Conservation (phyloP, 2,888 invertebrate species). For the Chymomyza amoena region DNA sequence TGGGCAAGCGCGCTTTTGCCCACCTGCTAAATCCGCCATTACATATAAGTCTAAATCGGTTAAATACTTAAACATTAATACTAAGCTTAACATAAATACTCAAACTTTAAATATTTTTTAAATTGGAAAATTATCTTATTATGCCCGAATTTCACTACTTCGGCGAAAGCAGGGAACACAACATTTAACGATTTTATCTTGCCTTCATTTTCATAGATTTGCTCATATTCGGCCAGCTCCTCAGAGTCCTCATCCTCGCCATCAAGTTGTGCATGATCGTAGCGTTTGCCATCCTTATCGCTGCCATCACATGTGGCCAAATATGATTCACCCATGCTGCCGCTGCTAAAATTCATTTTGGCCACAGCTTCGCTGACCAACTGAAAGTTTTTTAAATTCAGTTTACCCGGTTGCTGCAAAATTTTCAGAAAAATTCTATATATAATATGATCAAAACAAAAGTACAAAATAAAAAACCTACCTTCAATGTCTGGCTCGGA, state of each 20-base stretch:
- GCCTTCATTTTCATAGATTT: slow-evolving; percentile 83
- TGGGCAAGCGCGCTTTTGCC: too few species aligned
- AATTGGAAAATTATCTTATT: too few species aligned
- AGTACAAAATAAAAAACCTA: slow-evolving; percentile 46
- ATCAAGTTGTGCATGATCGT: slow-evolving; percentile 86
- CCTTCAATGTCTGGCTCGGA: slow-evolving; percentile 84
- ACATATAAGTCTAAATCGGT: too few species aligned
- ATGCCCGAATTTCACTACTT: too few species aligned
- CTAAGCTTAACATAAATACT: too few species aligned
- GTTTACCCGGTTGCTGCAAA: slow-evolving; percentile 89
- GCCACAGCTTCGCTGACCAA: slow-evolving; percentile 92
- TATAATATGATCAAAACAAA: not conserved
- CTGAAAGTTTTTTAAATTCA: slow-evolving; percentile 93
- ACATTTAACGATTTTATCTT: slow-evolving; percentile 51
- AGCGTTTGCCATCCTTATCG: slow-evolving; percentile 75
- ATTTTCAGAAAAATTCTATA: not conserved
- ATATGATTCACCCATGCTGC: slow-evolving; percentile 74
- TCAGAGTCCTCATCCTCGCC: slow-evolving; percentile 84
- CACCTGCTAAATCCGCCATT: too few species aligned
- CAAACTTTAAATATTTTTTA: too few species aligned
- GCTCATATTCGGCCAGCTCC: slow-evolving; percentile 87
- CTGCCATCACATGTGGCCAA: slow-evolving; percentile 58
- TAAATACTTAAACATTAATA: too few species aligned
- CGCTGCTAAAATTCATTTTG: slow-evolving; percentile 82
- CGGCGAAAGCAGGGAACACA: too few species aligned